Base-by-base conservation (phyloP, 2,888 invertebrate genomes). In the Amorpha juglandis region DNA sequence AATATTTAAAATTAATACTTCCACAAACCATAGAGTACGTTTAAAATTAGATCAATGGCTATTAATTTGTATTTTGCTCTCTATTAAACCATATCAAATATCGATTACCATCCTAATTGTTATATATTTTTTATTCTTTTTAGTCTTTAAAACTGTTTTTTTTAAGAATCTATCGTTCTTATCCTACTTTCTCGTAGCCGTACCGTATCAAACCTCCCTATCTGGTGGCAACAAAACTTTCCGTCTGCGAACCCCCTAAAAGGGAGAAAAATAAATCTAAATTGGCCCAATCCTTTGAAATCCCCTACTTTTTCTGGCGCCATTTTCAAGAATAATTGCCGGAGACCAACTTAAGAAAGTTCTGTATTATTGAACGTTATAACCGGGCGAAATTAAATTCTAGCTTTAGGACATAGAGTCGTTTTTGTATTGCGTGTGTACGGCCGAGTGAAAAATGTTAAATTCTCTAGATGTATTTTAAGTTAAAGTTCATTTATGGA, bases 261-360 rank as follows among this genome's bases (percentile, higher is more conserved):
- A 83, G 92, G 91, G 91, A 87, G 90, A 90, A 92, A 92, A 91
- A 92, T 92, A 92, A 91, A 92, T 91, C 90, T 89, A 90, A 92
- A 91, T 92, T 90, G 91, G 89, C 82, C 84, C 89, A 90, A 91
- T 91, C 91, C 91, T 89, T 88, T 87, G 83, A 87, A 88, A 89
- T 87, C 90, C 91, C 90, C 88, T 83, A 89, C 83, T 91, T 92
- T 92, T 92, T 92, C 89, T 91, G 80, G 81, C 87, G 85, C 88
- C 90, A 88, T 90, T 89, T 88, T 86, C 82, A 84, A 89, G 89
- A 92, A 91, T 90, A 89, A 91, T 91, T 90, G 87, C 88, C 79
- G 74, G 79, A 78, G 79, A 81, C 83, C 77, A 83, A 87, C 81
- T 89, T 89, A 85, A 86, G 86, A 86, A 89, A 87, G 74, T 85